Base-by-base conservation (phyloP, 2,113 vertebrate genomes). In the Paracanthobrama guichenoti region DNA sequence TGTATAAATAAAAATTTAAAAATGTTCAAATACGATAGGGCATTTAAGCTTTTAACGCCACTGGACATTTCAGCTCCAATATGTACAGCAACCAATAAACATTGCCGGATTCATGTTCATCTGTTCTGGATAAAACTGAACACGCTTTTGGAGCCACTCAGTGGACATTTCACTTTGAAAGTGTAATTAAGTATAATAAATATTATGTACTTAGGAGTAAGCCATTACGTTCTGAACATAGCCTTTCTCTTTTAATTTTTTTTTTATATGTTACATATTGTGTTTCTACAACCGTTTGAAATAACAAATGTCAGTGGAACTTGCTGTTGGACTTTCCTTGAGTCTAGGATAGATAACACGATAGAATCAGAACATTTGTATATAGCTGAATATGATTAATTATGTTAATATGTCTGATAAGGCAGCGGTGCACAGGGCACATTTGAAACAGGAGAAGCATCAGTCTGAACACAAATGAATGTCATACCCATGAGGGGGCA, bases 371-470 rank as follows among this genome's bases (percentile, higher is more conserved):
- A 73, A 57, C 14, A 86, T 31, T 26, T 48, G 48, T 59, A 44
- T n/a, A 72, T 11, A 7, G 11, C 13, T 83, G 81, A 77, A 59
- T 44, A 14, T 73, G 39, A 55, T 44, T 53, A 6, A 60, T 42
- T 35, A 53, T 16, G 1, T 62, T 22, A n/a, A 28, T 31, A 53
- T 35, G 44, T 80, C 9, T 80, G 31, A 53, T n/a, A 12, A 83
- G 44, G 31, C 28, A 26, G n/a, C 11, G 31, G 20, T 35, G n/a
- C 35, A 44, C 64, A n/a, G 71, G 24, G 46, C 20, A 26, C 10
- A 6, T 86, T 86, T 88, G 85, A 88, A 83, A 74, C 53, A 67
- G 84, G 77, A 44, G 46, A 64, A 81, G 62, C 57, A 13, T 55
- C 60, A 60, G 35, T 24, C 74, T 39, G 81, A 76, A 84, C 83